Percentiles rank a stretch among this genome's conserved stretches.
phyloP scores from a whole-genome alignment of 2,113 vertebrate species.

The Cololabis saira region DNA sequence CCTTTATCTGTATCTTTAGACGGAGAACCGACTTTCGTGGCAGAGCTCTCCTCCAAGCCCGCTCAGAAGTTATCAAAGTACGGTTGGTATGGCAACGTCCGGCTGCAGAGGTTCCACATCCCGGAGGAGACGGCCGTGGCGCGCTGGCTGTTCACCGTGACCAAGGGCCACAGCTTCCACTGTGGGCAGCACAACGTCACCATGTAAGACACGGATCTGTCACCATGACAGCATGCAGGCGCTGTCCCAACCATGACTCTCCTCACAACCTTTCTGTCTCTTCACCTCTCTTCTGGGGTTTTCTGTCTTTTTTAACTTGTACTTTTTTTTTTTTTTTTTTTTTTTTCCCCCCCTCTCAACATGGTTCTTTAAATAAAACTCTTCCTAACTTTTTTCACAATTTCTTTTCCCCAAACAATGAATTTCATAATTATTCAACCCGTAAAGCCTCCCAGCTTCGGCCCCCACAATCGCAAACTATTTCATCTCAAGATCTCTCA shows the following conservation, averaged over 20 bases:
- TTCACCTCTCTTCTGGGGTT: not conserved
- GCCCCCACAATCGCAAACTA: no score
- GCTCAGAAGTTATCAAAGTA: slow-evolving; percentile 92
- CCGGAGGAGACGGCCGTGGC: slow-evolving; percentile 88
- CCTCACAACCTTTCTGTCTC: not conserved
- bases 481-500: no score
- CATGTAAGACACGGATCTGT: slow-evolving; percentile 80
- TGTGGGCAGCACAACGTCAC: slow-evolving; percentile 86
- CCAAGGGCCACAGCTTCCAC: slow-evolving; percentile 75
- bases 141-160: slow-evolving; percentile 88
- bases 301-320: no score
- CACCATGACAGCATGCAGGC: not conserved
- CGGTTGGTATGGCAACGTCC: slow-evolving; percentile 89
- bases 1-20: slow-evolving; percentile 37
- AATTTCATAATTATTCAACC: no score
- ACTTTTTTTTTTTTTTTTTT: no score
- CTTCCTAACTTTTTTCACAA: no score
- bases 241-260: no score
- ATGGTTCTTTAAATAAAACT: no score
- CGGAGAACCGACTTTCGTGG: slow-evolving; percentile 77
- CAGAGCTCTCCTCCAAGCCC: slow-evolving; percentile 88
- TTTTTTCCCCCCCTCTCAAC: no score
- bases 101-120: slow-evolving; percentile 90
- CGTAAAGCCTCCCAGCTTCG: no score
- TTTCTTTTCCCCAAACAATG: no score